Evolutionary conservation across 2,113 vertebrate species (phyloP).

Genomic region (Trinectes maculatus): DNA sequence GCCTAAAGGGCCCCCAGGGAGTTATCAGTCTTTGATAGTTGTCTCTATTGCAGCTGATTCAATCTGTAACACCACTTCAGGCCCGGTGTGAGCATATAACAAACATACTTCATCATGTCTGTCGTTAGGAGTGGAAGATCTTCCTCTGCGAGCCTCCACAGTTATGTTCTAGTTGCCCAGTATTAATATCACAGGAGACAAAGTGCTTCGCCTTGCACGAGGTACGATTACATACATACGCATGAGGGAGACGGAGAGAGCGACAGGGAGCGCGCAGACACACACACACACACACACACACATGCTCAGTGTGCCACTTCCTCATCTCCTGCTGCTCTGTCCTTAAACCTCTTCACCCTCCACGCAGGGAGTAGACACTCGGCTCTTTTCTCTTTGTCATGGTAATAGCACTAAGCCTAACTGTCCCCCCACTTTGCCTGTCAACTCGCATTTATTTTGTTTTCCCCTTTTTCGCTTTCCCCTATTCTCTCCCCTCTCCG

Average conservation of each 20-base stretch:
- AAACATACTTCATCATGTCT: constrained; percentile 71
- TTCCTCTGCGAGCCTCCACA: constrained; percentile 36
- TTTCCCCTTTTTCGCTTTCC: constrained; percentile 73
- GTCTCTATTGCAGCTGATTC: constrained; percentile 68
- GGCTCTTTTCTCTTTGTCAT: constrained; percentile 81
- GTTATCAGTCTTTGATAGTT: constrained; percentile 76
- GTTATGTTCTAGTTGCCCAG: constrained; percentile 55
- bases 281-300: constrained; percentile 35
- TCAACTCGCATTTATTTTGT: constrained; percentile 83
- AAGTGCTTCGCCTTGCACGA: constrained; percentile 59
- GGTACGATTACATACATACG: constrained; percentile 47
- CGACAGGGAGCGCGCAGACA: background rate
- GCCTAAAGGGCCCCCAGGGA: constrained; percentile 75
- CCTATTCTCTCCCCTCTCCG: constrained; percentile 20
- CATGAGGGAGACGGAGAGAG: constrained; percentile 38
- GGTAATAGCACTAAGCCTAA: constrained; percentile 83
- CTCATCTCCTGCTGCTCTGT: constrained; percentile 81
- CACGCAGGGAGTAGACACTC: constrained; percentile 74
- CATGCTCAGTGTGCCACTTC: constrained; percentile 77
- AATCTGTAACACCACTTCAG: constrained; percentile 69
- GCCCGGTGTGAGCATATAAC: constrained; percentile 53
- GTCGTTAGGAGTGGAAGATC: constrained; percentile 59
- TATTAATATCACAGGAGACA: constrained; percentile 70
- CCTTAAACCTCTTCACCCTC: constrained; percentile 79
- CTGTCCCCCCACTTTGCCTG: constrained; percentile 83